A percentile compares a stretch with the other conserved stretches of the same genome.
phyloP scores from a whole-genome alignment of 1,140 invertebrate genomes.

The Cardiocondyla obscurior region DNA sequence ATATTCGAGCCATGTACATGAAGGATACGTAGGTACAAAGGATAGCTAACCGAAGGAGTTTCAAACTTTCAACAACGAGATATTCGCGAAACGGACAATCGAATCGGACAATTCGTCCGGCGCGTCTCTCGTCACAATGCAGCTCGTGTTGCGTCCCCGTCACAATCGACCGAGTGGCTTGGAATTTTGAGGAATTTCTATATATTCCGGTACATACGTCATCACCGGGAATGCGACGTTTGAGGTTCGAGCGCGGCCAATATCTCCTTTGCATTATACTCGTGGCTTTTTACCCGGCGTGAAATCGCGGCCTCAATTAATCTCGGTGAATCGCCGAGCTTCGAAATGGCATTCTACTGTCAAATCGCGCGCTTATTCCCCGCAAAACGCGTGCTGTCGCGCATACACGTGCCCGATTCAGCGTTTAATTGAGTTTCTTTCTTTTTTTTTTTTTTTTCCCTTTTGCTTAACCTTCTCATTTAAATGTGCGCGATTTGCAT shows the following conservation, averaged over 20 bases:
- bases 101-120: neutral
- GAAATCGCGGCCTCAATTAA: constrained; percentile 28
- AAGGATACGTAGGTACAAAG: no score
- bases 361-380: constrained; percentile 10
- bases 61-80: neutral
- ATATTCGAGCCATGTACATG: neutral
- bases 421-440: neutral
- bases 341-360: constrained; percentile 18
- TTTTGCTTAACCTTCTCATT: neutral
- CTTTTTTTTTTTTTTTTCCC: neutral
- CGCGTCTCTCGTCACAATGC: neutral
- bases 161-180: neutral
- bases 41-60: neutral
- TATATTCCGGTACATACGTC: neutral
- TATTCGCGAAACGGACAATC: constrained; percentile 1
- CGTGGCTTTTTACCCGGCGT: constrained; percentile 8
- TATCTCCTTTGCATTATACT: constrained; percentile 34
- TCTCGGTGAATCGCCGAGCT: neutral
- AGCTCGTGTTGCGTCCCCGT: neutral
- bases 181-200: constrained; percentile 46
- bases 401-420: neutral
- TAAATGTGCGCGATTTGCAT: neutral
- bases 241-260: neutral
- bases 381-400: neutral
- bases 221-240: neutral